A percentile compares a stretch with the other conserved stretches of the same genome.
These are phyloP conservation scores for Anoplolepis gracilipes DNA, from an alignment of 1,140 invertebrate species.

Conservation along the genomic window DNA sequence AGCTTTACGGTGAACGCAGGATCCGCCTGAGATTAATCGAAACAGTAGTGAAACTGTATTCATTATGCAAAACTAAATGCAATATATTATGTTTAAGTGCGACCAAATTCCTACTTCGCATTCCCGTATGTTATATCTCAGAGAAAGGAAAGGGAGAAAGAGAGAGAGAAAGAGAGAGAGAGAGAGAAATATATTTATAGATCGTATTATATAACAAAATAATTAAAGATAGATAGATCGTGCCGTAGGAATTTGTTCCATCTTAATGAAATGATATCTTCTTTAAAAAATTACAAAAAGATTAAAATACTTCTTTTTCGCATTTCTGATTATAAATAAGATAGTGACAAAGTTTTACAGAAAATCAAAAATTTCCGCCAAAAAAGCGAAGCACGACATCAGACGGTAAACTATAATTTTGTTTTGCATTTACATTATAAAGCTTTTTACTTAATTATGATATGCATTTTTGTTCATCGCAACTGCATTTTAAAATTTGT, in stretches of 20 bases:
- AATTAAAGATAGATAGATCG: neutral
- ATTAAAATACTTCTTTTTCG: neutral
- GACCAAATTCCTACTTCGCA: slow-evolving; percentile 1
- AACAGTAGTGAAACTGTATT: slow-evolving; percentile 39
- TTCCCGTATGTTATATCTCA: neutral
- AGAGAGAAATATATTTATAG: neutral
- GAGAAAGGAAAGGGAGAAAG: too few species aligned
- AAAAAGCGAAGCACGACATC: slow-evolving; percentile 7
- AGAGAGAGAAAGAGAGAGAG: too few species aligned
- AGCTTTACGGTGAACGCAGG: slow-evolving; percentile 20
- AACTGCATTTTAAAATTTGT: neutral
- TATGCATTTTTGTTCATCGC: neutral
- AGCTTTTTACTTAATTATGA: slow-evolving; percentile 34
- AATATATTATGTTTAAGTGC: slow-evolving; percentile 38
- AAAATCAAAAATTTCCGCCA: slow-evolving; percentile 2
- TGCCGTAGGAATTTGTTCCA: neutral
- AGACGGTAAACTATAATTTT: slow-evolving; percentile 20
- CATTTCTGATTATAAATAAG: neutral
- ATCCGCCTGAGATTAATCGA: slow-evolving; percentile 41
- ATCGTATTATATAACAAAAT: slow-evolving; percentile 11
- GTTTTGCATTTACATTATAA: neutral
- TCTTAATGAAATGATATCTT: neutral
- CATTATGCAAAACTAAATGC: slow-evolving; percentile 45
- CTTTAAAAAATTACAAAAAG: neutral
- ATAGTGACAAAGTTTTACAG: slow-evolving; percentile 11